Evolutionary conservation across 2,888 invertebrate species (phyloP).

Genomic region (Euphydryas editha): DNA sequence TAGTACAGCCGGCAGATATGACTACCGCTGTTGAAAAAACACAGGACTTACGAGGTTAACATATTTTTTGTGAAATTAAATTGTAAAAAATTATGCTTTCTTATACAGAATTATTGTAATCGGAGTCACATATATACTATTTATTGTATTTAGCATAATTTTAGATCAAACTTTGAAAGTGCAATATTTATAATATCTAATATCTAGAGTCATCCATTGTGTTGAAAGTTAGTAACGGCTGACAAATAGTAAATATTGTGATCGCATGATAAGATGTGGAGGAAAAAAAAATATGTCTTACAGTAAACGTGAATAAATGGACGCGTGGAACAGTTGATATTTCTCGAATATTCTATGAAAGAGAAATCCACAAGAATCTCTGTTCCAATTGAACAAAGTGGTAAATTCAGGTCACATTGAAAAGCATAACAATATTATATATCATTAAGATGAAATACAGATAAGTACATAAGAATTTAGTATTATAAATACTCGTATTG

Average conservation of each 20-base stretch:
- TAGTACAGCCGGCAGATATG: no score
- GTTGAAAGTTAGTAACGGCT: slow-evolving; percentile 19
- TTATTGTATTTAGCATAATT: not conserved
- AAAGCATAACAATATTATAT: not conserved
- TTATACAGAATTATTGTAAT: no score
- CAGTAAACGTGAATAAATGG: not conserved
- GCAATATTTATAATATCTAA: not conserved
- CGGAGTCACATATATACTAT: not conserved
- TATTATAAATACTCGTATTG: not conserved
- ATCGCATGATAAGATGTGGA: not conserved
- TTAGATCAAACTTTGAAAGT: slow-evolving; percentile 17
- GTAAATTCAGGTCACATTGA: not conserved
- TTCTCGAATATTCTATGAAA: not conserved
- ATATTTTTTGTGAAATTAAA: no score
- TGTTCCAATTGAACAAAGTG: not conserved
- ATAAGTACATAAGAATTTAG: not conserved
- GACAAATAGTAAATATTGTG: slow-evolving; percentile 6
- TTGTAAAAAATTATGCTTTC: no score
- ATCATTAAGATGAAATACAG: not conserved
- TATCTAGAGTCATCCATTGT: slow-evolving; percentile 8
- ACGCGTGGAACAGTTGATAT: not conserved
- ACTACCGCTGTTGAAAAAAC: no score
- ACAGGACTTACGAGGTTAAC: no score
- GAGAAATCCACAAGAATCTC: not conserved
- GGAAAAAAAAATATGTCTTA: not conserved